Conservation (phyloP, 2,797 vertebrate species). For the Danionella dracula region DNA sequence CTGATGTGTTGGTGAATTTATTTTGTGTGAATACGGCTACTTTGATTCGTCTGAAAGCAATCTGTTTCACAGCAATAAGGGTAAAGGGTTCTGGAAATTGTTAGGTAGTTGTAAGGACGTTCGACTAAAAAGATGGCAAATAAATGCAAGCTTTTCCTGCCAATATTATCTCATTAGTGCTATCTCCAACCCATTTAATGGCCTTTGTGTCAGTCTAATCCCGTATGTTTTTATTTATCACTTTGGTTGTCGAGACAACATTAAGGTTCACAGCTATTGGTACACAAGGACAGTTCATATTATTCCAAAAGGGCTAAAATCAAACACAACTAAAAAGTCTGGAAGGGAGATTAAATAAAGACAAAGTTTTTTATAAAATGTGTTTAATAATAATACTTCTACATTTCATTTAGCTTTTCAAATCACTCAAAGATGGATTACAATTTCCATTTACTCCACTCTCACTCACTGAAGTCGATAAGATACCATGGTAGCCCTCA, state of each 20-base stretch:
- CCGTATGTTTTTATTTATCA: background rate
- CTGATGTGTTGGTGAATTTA: background rate
- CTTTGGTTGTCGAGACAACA: background rate
- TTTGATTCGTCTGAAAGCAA: slow-evolving; percentile 2
- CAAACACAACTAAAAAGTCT: too few relatives aligned
- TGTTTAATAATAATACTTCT: too few relatives aligned
- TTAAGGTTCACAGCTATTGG: background rate
- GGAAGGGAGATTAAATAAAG: too few relatives aligned
- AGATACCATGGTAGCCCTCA: too few relatives aligned
- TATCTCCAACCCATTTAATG: background rate
- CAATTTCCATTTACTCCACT: too few relatives aligned
- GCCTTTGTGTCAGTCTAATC: background rate
- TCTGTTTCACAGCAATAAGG: background rate
- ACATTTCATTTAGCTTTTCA: too few relatives aligned
- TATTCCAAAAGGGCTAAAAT: too few relatives aligned
- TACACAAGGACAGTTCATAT: background rate
- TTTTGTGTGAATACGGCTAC: background rate
- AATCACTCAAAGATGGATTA: too few relatives aligned
- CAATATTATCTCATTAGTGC: background rate
- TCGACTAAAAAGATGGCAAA: background rate
- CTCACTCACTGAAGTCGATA: too few relatives aligned
- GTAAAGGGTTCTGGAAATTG: background rate
- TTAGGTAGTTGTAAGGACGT: background rate
- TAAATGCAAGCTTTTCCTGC: background rate
- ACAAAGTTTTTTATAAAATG: too few relatives aligned